Conservation (phyloP, 2,797 vertebrate species). For the Cynodonichthys magdalenae region DNA sequence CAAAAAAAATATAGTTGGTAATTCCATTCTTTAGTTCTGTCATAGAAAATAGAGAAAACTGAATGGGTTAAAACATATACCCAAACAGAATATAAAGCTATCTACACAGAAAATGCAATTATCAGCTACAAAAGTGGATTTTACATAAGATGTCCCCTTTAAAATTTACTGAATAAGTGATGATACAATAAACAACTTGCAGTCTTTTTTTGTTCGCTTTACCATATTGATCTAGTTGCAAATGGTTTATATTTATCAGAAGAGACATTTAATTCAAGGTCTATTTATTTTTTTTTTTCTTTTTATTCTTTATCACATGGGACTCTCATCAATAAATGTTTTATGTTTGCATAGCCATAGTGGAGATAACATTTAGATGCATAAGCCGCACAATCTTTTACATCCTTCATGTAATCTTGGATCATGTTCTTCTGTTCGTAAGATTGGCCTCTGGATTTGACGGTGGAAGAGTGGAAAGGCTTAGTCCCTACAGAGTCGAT, state of each 20-base stretch:
- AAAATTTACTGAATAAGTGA: not conserved
- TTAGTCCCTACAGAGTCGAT: slow-evolving; percentile 46
- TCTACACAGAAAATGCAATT: no score
- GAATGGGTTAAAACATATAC: no score
- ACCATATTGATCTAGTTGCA: not conserved
- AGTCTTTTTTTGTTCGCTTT: not conserved
- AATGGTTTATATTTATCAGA: not conserved
- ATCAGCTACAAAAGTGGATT: no score
- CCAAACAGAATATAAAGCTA: no score
- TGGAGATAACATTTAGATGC: slow-evolving; percentile 23
- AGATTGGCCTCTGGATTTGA: slow-evolving; percentile 46
- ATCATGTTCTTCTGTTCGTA: slow-evolving; percentile 51
- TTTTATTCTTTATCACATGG: not conserved
- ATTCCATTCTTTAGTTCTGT: no score
- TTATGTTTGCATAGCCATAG: slow-evolving; percentile 12
- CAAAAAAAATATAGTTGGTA: no score
- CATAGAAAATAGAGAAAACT: no score
- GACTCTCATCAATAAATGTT: slow-evolving; percentile 14
- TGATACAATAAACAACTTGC: not conserved
- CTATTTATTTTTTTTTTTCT: not conserved
- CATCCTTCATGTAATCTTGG: slow-evolving; percentile 53
- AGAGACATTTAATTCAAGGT: not conserved
- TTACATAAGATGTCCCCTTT: no score
- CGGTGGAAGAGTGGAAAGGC: slow-evolving; percentile 20
- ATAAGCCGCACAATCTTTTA: slow-evolving; percentile 18